A percentile compares a stretch with the other conserved stretches of the same genome.
These are phyloP conservation scores for Drosophila tripunctata DNA, from an alignment of 2,888 invertebrate species.

Conservation along the genomic window DNA sequence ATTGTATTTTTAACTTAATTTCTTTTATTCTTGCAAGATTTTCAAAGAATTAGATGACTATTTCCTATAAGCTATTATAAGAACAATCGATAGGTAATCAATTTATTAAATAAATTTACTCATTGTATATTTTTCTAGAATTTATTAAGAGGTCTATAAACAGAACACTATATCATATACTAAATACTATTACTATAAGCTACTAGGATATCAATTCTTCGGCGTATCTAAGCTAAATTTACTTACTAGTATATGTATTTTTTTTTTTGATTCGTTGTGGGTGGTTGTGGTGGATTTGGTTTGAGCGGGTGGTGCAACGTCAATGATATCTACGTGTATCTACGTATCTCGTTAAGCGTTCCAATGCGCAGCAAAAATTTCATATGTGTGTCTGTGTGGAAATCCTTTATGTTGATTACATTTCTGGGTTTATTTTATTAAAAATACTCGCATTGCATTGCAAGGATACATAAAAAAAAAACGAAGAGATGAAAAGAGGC, in stretches of 20 bases:
- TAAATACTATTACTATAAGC: no score
- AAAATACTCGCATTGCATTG: slow-evolving; percentile 77
- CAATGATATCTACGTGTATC: slow-evolving; percentile 77
- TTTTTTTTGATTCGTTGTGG: slow-evolving; percentile 26
- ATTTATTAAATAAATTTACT: no score
- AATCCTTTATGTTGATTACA: slow-evolving; percentile 84
- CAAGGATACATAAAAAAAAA: slow-evolving; percentile 63
- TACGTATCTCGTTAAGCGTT: slow-evolving; percentile 79
- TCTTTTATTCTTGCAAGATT: no score
- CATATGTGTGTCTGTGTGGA: slow-evolving; percentile 58
- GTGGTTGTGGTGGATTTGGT: neutral
- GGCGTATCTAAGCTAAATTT: neutral
- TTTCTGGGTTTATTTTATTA: slow-evolving; percentile 83
- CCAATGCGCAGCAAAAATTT: slow-evolving; percentile 56
- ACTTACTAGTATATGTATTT: neutral
- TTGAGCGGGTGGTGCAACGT: slow-evolving; percentile 43
- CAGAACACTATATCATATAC: no score
- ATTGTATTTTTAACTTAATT: no score
- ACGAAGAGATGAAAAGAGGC: slow-evolving; percentile 15
- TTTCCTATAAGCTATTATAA: no score
- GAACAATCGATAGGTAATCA: no score
- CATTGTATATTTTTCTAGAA: no score
- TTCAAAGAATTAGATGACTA: no score
- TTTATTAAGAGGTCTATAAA: no score
- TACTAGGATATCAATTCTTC: neutral